Percentiles rank a stretch among this genome's conserved stretches.
Evolutionary conservation across 2,797 vertebrate species (phyloP).

Genomic region (Hafferia zeledoni): DNA sequence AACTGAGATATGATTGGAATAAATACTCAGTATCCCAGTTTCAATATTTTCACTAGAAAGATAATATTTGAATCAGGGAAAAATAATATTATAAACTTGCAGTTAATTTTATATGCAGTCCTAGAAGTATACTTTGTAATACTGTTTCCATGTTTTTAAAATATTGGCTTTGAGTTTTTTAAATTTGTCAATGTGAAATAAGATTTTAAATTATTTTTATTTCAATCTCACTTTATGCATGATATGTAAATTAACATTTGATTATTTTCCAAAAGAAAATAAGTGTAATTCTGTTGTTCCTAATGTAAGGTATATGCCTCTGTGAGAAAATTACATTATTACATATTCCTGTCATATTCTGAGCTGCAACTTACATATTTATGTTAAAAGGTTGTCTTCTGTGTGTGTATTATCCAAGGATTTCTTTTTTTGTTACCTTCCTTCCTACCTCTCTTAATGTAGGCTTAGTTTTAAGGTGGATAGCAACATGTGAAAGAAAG

Average conservation of each 20-base stretch:
- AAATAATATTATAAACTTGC: background rate
- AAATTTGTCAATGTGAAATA: background rate
- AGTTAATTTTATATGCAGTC: background rate
- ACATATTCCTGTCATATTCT: background rate
- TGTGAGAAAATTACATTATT: background rate
- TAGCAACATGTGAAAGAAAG: background rate
- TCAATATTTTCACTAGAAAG: background rate
- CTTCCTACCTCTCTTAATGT: background rate
- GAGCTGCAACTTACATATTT: background rate
- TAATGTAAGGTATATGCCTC: background rate
- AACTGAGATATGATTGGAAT: background rate
- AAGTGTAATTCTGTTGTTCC: background rate
- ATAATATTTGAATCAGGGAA: background rate
- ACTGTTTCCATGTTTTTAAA: background rate
- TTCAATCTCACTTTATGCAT: background rate
- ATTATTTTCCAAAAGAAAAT: background rate
- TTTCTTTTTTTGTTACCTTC: background rate
- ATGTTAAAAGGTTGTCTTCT: background rate
- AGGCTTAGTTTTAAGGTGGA: background rate
- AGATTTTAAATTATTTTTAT: background rate
- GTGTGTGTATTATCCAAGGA: background rate
- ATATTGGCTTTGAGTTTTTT: background rate
- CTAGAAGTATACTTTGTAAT: background rate
- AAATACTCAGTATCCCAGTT: background rate
- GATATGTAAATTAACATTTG: background rate